Percentiles rank a stretch among this genome's conserved stretches.
Evolutionary conservation across 2,888 invertebrate species (phyloP).

Genomic region (Apamea epomidion): DNA sequence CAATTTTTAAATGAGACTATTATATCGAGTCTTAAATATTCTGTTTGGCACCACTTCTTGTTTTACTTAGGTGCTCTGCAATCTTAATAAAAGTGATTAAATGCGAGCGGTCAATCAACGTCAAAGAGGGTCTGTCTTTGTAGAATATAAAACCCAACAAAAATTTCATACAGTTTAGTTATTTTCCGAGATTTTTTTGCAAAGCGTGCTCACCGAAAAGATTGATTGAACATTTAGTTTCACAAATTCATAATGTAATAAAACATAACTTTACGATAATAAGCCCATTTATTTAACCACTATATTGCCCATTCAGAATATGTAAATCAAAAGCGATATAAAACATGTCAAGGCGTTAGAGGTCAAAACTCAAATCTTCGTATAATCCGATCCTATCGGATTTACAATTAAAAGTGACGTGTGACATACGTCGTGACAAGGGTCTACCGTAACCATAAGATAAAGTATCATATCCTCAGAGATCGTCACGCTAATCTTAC

Average conservation of each 20-base stretch:
- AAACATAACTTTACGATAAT: constrained; percentile 30
- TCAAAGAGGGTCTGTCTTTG: constrained; percentile 6
- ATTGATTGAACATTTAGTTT: constrained; percentile 8
- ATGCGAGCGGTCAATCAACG: neutral
- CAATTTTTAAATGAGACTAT: constrained; percentile 47
- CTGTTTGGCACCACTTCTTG: constrained; percentile 45
- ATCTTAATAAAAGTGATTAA: constrained; percentile 40
- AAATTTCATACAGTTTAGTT: neutral
- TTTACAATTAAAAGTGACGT: constrained; percentile 78
- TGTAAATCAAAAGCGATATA: constrained; percentile 51
- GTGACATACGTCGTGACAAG: constrained; percentile 57
- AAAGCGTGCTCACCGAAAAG: neutral
- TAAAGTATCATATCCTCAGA: constrained; percentile 48
- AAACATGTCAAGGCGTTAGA: constrained; percentile 48
- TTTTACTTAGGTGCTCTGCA: constrained; percentile 32
- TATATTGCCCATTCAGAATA: constrained; percentile 25
- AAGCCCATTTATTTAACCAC: constrained; percentile 38
- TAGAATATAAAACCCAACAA: neutral
- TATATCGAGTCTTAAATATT: constrained; percentile 38
- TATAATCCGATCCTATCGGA: constrained; percentile 63
- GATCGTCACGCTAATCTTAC: constrained; percentile 62
- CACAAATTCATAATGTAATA: constrained; percentile 15
- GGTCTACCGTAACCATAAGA: constrained; percentile 49
- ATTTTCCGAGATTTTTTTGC: neutral
- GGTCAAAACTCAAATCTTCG: constrained; percentile 50